Conservation (phyloP, 2,113 vertebrate species). For the Cynocephalus volans region DNA sequence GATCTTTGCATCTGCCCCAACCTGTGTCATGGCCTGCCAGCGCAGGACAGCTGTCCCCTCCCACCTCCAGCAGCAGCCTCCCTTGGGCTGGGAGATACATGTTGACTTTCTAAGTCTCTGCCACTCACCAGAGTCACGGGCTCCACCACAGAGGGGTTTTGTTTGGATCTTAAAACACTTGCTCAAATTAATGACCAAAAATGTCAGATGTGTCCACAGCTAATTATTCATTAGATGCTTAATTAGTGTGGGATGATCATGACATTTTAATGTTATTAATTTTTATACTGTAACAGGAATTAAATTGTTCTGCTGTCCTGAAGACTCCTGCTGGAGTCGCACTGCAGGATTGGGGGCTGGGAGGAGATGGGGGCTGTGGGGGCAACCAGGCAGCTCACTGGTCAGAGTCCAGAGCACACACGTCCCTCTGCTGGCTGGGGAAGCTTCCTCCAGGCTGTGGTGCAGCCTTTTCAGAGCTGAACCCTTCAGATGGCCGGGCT, state of each 20-base stretch:
- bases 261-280: slow-evolving; percentile 95
- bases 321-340: slow-evolving; percentile 46
- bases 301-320: slow-evolving; percentile 79
- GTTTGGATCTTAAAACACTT: slow-evolving; percentile 87
- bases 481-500: fast-evolving
- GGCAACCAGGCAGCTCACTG: background rate
- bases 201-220: slow-evolving; percentile 96
- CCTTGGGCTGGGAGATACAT: fast-evolving
- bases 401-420: background rate
- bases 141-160: slow-evolving; percentile 76
- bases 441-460: background rate
- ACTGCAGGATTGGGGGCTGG: background rate
- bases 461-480: background rate
- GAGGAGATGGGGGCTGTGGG: background rate
- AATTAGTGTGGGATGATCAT: slow-evolving; percentile 95
- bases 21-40: background rate
- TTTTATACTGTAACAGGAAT: slow-evolving; percentile 88
- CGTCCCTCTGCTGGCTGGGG: background rate
- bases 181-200: slow-evolving; percentile 96
- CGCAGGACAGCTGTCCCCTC: fast-evolving
- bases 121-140: slow-evolving; percentile 19
- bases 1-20: fast-evolving
- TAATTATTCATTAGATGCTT: slow-evolving; percentile 98
- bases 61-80: fast-evolving
- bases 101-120: background rate